Evolutionary conservation across 2,797 vertebrate genomes (phyloP).

Genomic region (Ataeniobius toweri): DNA sequence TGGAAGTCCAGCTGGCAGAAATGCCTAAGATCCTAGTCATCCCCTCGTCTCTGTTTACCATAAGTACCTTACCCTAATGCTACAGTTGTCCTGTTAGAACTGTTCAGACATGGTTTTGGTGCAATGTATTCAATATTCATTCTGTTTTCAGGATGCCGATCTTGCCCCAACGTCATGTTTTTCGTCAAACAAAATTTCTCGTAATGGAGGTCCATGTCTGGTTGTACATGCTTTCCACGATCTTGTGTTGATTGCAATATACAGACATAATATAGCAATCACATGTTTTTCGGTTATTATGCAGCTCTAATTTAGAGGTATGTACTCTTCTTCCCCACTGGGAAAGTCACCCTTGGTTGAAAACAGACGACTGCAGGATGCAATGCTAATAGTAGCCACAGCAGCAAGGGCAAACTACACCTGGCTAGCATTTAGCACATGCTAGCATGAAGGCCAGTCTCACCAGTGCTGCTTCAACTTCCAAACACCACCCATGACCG

Average conservation of each 20-base stretch:
- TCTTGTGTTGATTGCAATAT: background rate
- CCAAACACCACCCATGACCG: background rate
- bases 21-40: constrained; percentile 48
- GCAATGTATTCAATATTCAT: background rate
- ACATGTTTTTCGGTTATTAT: background rate
- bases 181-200: background rate
- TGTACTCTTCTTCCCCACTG: background rate
- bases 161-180: background rate
- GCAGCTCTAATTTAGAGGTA: background rate
- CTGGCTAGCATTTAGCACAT: background rate
- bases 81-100: constrained; percentile 41
- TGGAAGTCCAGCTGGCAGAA: constrained; percentile 47
- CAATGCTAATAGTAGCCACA: background rate
- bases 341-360: background rate
- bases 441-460: background rate
- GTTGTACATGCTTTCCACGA: background rate
- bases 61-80: constrained; percentile 31
- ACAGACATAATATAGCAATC: background rate
- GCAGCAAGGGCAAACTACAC: background rate
- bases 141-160: background rate
- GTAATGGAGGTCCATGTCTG: too few relatives aligned
- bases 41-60: constrained; percentile 58
- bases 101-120: constrained; percentile 11
- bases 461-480: background rate
- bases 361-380: background rate